phyloP scores from a whole-genome alignment of 2,113 vertebrate species.

The Chionodraco myersi region DNA sequence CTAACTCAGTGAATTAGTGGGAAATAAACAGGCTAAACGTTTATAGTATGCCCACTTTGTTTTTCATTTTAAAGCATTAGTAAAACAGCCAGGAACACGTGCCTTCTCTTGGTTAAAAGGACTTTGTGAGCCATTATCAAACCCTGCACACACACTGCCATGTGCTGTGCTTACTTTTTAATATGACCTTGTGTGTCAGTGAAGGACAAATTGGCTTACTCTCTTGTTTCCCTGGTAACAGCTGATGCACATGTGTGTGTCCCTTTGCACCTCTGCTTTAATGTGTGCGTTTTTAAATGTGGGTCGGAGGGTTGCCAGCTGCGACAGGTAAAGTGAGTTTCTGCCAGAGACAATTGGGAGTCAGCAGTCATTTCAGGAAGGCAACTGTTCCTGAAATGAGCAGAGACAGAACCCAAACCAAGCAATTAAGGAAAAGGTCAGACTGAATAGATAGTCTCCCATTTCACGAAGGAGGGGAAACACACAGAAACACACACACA shows the following conservation, averaged over 20 bases:
- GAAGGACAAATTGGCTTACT: constrained; percentile 38
- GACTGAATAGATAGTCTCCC: constrained; percentile 72
- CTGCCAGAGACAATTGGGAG: constrained; percentile 73
- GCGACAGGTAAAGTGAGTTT: constrained; percentile 63
- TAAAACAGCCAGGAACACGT: background rate
- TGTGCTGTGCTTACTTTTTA: constrained; percentile 10
- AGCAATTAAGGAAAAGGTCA: constrained; percentile 86
- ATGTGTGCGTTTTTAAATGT: constrained; percentile 28
- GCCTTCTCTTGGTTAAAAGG: background rate
- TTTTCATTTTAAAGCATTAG: background rate
- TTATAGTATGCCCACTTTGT: background rate
- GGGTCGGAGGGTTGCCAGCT: constrained; percentile 46
- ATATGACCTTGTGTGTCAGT: constrained; percentile 51
- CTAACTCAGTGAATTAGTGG: too few species aligned
- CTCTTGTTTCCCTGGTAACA: constrained; percentile 43
- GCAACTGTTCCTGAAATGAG: constrained; percentile 65
- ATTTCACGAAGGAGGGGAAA: constrained; percentile 65
- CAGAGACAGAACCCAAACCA: constrained; percentile 78
- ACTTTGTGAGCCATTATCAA: background rate
- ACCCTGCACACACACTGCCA: constrained; percentile 1
- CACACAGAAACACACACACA: constrained; percentile 16
- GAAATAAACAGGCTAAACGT: background rate
- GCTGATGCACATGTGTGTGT: background rate
- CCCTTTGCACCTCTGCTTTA: constrained; percentile 30
- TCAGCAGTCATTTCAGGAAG: constrained; percentile 72